Percentiles rank a stretch among this genome's conserved stretches.
phyloP scores from a whole-genome alignment of 2,888 invertebrate species.

The Drosophila picticornis region DNA sequence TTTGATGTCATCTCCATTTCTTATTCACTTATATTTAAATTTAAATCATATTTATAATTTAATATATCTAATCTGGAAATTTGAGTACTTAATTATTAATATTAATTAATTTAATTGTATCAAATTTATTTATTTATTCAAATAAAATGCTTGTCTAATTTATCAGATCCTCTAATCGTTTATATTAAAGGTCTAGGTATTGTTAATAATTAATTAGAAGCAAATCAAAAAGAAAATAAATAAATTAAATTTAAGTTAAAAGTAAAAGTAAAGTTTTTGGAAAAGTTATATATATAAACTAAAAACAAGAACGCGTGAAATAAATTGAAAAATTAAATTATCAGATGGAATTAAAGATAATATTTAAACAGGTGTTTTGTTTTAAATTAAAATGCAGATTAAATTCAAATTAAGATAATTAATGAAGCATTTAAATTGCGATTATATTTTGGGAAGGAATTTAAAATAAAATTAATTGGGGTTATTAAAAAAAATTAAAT shows the following conservation, averaged over 20 bases:
- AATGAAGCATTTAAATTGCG: background rate
- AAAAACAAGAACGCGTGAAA: too few species aligned
- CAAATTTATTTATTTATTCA: too few species aligned
- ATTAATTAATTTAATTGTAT: too few species aligned
- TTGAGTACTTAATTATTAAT: too few species aligned
- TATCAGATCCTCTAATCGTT: background rate
- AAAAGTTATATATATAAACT: background rate
- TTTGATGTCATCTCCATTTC: background rate
- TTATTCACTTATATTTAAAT: background rate
- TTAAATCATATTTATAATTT: background rate
- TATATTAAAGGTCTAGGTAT: too few species aligned
- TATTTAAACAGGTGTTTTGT: background rate
- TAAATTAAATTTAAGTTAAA: background rate
- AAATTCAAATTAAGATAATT: background rate
- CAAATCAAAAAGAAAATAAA: too few species aligned
- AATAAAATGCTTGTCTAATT: background rate
- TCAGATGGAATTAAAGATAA: too few species aligned
- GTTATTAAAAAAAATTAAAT: background rate
- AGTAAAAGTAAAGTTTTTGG: background rate
- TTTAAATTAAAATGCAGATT: background rate
- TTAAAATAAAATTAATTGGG: background rate
- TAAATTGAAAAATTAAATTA: too few species aligned
- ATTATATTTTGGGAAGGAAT: background rate
- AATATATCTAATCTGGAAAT: too few species aligned
- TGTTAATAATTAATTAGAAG: too few species aligned